phyloP scores from a whole-genome alignment of 2,113 vertebrate species.

The Anhinga rufa region DNA sequence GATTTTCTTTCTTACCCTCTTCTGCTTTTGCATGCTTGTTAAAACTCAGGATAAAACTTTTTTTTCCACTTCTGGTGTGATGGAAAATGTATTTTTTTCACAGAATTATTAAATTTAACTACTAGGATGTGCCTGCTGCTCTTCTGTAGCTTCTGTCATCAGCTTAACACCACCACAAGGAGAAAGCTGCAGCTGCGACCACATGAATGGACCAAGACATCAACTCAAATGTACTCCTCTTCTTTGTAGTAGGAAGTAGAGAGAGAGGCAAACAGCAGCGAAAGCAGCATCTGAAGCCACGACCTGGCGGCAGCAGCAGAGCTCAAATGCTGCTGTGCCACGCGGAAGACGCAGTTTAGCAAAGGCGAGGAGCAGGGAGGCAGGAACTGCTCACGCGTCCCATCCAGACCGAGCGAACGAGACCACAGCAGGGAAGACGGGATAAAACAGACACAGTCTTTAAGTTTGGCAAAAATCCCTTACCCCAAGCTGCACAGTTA shows the following conservation, averaged over 20 bases:
- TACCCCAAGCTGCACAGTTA: neutral
- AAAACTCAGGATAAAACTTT: neutral
- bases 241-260: neutral
- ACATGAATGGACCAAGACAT: neutral
- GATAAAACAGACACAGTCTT: neutral
- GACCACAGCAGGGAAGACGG: neutral
- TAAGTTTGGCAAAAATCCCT: neutral
- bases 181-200: neutral
- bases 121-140: neutral
- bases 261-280: neutral
- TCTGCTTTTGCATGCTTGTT: neutral
- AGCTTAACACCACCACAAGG: neutral
- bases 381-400: neutral
- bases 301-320: neutral
- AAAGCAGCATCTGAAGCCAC: neutral
- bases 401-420: fast-evolving
- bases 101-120: neutral
- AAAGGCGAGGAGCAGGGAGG: neutral
- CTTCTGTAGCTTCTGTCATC: neutral
- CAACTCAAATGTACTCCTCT: neutral
- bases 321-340: fast-evolving
- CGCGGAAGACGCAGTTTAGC: neutral
- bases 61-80: neutral
- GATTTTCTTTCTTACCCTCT: neutral
- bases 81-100: neutral